Base-by-base conservation (phyloP, 2,797 vertebrate species). In the Todus mexicanus region DNA sequence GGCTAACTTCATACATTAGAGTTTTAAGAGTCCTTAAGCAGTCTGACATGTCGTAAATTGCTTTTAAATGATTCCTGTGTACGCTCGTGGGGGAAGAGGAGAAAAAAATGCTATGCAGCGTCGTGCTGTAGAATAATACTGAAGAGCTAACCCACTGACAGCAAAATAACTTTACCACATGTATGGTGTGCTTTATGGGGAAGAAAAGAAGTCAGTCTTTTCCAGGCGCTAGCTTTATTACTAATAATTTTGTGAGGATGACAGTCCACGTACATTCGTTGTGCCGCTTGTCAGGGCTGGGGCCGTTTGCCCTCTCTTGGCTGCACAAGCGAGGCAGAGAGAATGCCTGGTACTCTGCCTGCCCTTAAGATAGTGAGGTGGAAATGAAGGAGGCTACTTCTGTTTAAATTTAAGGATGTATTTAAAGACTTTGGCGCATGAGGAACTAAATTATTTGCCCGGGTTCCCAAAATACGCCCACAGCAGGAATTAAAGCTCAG, bases 11-110 rank as follows among this genome's bases (percentile, higher is more conserved):
- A 84, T 89, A 86, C 77, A 31, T 96, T 94, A 95, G 64, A 73
- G 84, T 95, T 96, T 97, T 95, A 96, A 92, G 91, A 87, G 77
- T 94, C 86, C 83, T 92, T 96, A 95, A 95, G 78, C 94, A 94
- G 79, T 96, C 47, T 95, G 92, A 95, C 93, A 12, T 82, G 84
- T 84, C 94, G 50, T 83, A 94, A 96, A 95, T 95, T 97, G 89
- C 92, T 93, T 95, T 93, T 94, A 85, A 88, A 90, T 81, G 7
- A 94, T 89, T 77, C 90, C 54, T 74, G 61, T 88, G 45, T 54
- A 25, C 72, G 33, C 76, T 91, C 18, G 15, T 43, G 40, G 60
- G 47, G n/a, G 33, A 78, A 80, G 87, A 87, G 17, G 63, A 77
- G 50, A 31, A 90, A 88, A 88, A 94, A 87, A 81, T 6, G 42